A percentile compares a stretch with the other conserved stretches of the same genome.
Conservation (phyloP, 53 echinoderm and acorn worm species). For the Antedon mediterranea region DNA sequence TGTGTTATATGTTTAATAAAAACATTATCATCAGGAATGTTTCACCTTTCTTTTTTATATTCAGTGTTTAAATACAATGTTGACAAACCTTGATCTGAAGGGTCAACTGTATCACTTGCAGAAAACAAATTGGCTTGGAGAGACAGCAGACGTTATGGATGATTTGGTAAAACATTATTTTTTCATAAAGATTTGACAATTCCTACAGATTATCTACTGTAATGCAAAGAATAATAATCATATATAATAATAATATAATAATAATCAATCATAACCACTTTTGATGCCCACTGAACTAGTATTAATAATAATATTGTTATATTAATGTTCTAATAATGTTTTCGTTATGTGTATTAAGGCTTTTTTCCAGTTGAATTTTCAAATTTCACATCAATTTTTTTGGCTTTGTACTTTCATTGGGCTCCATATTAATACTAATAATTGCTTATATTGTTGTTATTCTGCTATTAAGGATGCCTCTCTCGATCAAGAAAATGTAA, state of each 20-base stretch:
- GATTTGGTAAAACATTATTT: slow-evolving; percentile 38
- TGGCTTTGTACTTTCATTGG: not conserved
- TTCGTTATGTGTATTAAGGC: no score
- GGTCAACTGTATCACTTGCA: slow-evolving; percentile 52
- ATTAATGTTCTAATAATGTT: no score
- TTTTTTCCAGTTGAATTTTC: no score
- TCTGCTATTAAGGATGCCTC: slow-evolving; percentile 31
- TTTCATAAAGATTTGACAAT: no score
- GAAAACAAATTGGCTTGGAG: slow-evolving; percentile 79
- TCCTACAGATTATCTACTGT: no score
- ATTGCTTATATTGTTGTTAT: not conserved
- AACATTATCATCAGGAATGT: no score
- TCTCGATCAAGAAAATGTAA: slow-evolving; percentile 40
- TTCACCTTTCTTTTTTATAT: not conserved
- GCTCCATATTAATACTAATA: not conserved
- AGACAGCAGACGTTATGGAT: slow-evolving; percentile 45
- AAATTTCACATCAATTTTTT: not conserved
- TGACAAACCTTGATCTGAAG: slow-evolving; percentile 26
- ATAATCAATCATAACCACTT: no score
- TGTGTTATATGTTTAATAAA: no score
- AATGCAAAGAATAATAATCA: no score
- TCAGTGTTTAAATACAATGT: slow-evolving; percentile 43
- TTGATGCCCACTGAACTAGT: no score
- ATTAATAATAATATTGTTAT: no score
- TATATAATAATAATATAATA: no score